Conservation (phyloP, 2,888 invertebrate genomes). For the Cephus runcator region DNA sequence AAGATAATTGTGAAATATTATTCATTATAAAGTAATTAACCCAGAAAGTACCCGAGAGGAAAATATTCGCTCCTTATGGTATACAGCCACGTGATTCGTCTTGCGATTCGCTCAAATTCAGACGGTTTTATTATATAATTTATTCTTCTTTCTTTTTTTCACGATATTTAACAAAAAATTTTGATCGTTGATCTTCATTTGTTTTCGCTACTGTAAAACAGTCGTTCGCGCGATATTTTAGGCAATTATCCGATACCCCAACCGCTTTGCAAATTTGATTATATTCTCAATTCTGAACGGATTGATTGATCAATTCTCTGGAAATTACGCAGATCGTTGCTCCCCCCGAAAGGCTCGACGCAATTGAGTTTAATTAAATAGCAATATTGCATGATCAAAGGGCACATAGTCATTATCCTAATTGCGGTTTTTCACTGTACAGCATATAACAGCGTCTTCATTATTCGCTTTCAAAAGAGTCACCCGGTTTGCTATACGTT, state of each 20-base stretch:
- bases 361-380: neutral
- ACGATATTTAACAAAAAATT: neutral
- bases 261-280: neutral
- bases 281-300: neutral
- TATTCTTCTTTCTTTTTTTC: too few species aligned
- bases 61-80: neutral
- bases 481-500: neutral
- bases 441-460: neutral
- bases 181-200: neutral
- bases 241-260: neutral
- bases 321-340: neutral
- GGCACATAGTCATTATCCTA: neutral
- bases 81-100: neutral
- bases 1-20: conserved; percentile 1
- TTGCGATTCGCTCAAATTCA: neutral
- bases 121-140: neutral
- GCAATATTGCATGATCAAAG: neutral
- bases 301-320: neutral
- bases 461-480: neutral
- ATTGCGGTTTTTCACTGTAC: neutral
- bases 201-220: neutral
- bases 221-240: neutral
- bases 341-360: neutral
- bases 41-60: neutral
- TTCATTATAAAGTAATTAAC: conserved; percentile 2